A percentile compares a stretch with the other conserved stretches of the same genome.
These are phyloP conservation scores for Tromatobia lineatoria DNA, from an alignment of 2,888 invertebrate genomes.

Conservation along the genomic window DNA sequence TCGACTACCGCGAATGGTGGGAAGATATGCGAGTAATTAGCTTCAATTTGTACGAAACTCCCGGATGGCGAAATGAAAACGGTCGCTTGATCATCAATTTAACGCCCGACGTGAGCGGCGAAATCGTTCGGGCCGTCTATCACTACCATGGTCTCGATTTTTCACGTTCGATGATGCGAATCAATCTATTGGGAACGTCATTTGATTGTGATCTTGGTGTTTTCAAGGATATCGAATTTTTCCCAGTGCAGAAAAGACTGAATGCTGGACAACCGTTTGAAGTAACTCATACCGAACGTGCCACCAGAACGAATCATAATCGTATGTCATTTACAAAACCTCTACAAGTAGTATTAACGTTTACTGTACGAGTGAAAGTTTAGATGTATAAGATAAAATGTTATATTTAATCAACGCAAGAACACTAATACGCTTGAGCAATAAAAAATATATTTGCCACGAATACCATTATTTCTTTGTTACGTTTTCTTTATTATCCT, in stretches of 20 bases:
- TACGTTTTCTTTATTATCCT: neutral
- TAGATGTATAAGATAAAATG: neutral
- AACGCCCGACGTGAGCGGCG: neutral
- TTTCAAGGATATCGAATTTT: conserved; percentile 11
- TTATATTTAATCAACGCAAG: too few relatives aligned
- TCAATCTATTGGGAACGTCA: neutral
- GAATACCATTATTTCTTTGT: neutral
- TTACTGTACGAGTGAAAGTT: conserved; percentile 13
- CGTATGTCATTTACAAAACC: neutral
- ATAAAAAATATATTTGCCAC: neutral
- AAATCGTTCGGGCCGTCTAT: neutral
- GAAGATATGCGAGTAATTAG: conserved; percentile 18
- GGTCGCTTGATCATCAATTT: neutral
- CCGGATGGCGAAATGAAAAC: neutral
- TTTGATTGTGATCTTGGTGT: neutral
- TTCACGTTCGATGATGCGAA: neutral
- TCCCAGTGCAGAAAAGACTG: neutral
- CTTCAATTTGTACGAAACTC: conserved; percentile 9
- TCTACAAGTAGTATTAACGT: neutral
- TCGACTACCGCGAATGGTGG: conserved; percentile 26
- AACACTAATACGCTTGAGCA: neutral
- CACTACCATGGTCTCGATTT: neutral
- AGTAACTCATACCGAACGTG: conserved; percentile 2
- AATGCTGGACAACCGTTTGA: conserved; percentile 16
- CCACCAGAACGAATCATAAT: neutral